Evolutionary conservation across 2,113 vertebrate species (phyloP).

Genomic region (Himantopus leucocephalus): DNA sequence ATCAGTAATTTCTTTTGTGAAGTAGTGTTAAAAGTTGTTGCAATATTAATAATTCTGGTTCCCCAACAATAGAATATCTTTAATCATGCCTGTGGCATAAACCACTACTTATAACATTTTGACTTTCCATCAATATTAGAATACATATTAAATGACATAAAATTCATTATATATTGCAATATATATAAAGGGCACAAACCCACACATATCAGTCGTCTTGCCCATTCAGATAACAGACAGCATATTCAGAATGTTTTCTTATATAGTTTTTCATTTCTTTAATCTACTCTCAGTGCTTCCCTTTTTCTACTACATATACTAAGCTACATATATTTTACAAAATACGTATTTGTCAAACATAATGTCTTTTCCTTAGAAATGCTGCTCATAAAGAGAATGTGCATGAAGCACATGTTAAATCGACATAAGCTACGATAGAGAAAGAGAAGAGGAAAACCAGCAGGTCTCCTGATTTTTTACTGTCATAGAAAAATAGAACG

Average conservation of each 20-base stretch:
- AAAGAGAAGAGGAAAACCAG: background rate
- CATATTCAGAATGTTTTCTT: background rate
- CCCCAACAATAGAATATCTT: background rate
- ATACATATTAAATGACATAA: background rate
- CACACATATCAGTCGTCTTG: background rate
- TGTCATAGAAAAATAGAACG: too few relatives aligned
- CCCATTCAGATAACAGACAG: background rate
- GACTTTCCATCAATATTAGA: background rate
- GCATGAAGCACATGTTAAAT: background rate
- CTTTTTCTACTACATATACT: background rate
- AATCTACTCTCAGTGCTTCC: background rate
- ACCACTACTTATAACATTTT: slow-evolving; percentile 5
- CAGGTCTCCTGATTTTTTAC: background rate
- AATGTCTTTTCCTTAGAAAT: background rate
- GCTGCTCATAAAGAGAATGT: background rate
- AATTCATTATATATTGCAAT: background rate
- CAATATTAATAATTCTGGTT: background rate
- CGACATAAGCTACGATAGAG: background rate
- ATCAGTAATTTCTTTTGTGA: background rate
- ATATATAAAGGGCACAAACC: background rate
- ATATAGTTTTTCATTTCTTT: background rate
- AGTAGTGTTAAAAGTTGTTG: background rate
- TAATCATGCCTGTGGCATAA: background rate
- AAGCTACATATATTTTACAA: background rate
- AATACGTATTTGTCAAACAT: background rate